Evolutionary conservation across 1,140 invertebrate genomes (phyloP).

Genomic region (Eulimnadia texana): DNA sequence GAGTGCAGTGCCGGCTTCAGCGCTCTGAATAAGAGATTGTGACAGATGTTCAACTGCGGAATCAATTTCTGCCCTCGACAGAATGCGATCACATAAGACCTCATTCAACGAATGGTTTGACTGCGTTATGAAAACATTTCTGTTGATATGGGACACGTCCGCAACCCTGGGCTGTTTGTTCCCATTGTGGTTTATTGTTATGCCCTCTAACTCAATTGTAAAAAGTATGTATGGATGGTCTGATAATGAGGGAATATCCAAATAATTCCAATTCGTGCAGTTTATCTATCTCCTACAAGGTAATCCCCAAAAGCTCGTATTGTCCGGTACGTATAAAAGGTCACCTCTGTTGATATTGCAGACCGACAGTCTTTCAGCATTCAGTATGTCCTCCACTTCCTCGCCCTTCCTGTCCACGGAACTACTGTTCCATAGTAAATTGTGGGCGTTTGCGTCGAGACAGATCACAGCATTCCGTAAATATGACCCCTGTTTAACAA

Average conservation of each 20-base stretch:
- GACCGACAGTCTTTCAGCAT: neutral
- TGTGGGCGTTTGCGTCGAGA: neutral
- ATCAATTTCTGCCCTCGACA: too few species aligned
- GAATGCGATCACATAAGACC: too few species aligned
- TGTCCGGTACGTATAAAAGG: neutral
- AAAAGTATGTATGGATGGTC: constrained; percentile 5
- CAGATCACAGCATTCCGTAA: neutral
- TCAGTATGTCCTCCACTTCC: neutral
- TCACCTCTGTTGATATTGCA: neutral
- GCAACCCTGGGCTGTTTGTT: too few species aligned
- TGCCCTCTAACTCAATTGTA: neutral
- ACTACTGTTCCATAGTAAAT: neutral
- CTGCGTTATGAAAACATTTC: too few species aligned
- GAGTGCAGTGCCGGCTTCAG: too few species aligned
- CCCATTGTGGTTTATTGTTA: neutral
- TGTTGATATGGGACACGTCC: too few species aligned
- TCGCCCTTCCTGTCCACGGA: neutral
- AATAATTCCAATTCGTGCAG: neutral
- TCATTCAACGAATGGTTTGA: too few species aligned
- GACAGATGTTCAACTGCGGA: too few species aligned
- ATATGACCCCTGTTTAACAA: neutral
- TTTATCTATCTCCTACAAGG: neutral
- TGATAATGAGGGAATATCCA: constrained; percentile 1
- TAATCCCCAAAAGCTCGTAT: neutral
- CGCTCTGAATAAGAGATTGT: too few species aligned